Base-by-base conservation (phyloP, 1,140 invertebrate species). In the Propsilocerus akamusi region DNA sequence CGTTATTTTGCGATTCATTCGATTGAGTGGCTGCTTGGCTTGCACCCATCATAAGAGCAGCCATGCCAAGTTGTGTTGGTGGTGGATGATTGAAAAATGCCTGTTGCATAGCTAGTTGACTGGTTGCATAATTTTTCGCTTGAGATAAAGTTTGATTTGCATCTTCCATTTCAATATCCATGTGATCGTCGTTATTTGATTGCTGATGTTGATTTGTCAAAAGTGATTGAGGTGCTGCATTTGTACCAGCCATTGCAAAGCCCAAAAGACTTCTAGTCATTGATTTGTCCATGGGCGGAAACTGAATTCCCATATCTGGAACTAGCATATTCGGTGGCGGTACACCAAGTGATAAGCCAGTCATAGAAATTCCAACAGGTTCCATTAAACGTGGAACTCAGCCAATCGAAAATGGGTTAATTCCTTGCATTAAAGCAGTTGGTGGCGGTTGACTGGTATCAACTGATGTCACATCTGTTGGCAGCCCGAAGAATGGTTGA, bases 401-500 rank as follows among this genome's bases (percentile, higher is more conserved):
- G 51, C 62, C 61, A 57, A 69, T 62, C 25, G 64, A 66, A 51
- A 71, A 72, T 49, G 63, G 64, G 11, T 66, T 56, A 7, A 72
- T 66, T 53, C 75, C 58, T 49, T 72, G 67, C 6, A 74, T 66
- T 25, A 72, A 59, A 41, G 61, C 53, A 8, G 60, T 61, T 20
- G 78, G 74, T 11, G 78, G 71, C 25, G 78, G 74, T 62, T 77
- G 76, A 57, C 74, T 77, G 23, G 76, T 78, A 53, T 79, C 77
- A 20, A 78, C 69, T 46, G 62, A 58, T 48, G 63, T 60, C 59
- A 69, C 54, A 50, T 41, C 14, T 20, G 34, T 20, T 20, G 34
- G 34, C 17, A 41, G 5, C 10, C 34, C 34, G 14, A 41, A 41
- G 17, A 41, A 41, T 41, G 12, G 34, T 17, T 47, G 11, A 28